Conservation (phyloP, 2,113 vertebrate genomes). For the Gila orcuttii region DNA sequence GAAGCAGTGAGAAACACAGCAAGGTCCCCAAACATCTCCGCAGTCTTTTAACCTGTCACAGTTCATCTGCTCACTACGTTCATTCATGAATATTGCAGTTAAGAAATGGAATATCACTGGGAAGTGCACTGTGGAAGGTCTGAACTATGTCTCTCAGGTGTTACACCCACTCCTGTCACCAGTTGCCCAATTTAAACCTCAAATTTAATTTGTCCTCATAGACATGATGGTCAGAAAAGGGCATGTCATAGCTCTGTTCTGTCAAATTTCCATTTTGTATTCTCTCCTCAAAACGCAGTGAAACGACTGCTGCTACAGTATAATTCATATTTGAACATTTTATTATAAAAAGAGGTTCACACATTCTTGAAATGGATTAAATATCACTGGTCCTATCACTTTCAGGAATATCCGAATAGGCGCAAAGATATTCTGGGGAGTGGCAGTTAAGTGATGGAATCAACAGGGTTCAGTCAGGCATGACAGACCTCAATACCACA, state of each 20-base stretch:
- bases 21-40: conserved; percentile 50
- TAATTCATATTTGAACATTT: conserved; percentile 25
- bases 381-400: conserved; percentile 13
- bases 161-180: conserved; percentile 29
- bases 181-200: conserved; percentile 17
- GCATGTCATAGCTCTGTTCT: not conserved
- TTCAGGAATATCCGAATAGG: not conserved
- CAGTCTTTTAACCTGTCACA: conserved; percentile 65
- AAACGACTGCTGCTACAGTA: not conserved
- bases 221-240: not conserved
- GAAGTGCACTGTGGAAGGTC: conserved; percentile 24
- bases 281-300: not conserved
- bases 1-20: conserved; percentile 43
- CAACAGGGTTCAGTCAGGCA: not conserved
- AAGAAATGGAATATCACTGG: conserved; percentile 40
- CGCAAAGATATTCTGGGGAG: not conserved
- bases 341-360: conserved; percentile 16
- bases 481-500: not conserved
- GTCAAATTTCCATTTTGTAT: not conserved
- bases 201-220: conserved; percentile 1
- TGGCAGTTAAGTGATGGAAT: conserved; percentile 17
- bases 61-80: conserved; percentile 55
- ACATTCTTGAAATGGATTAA: conserved; percentile 27
- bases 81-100: conserved; percentile 55
- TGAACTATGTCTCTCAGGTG: conserved; percentile 32